Evolutionary conservation across 2,113 vertebrate genomes (phyloP).

Genomic region (Irena cyanogastra): DNA sequence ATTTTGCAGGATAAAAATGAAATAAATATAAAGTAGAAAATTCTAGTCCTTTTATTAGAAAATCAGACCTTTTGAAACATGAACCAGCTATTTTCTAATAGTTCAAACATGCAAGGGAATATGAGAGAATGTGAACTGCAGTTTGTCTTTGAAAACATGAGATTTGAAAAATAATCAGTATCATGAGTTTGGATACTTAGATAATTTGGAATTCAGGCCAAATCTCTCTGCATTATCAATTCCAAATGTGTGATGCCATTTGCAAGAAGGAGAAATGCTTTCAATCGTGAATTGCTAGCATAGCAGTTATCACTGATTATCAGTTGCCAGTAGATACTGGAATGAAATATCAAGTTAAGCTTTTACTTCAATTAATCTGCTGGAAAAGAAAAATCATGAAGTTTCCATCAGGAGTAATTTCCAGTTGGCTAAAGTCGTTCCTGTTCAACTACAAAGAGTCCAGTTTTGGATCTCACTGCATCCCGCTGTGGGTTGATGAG

Average conservation of each 20-base stretch:
- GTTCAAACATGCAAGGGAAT: neutral
- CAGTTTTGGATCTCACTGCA: slow-evolving; percentile 2
- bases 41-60: neutral
- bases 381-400: slow-evolving; percentile 20
- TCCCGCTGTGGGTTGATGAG: neutral
- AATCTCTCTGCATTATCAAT: slow-evolving; percentile 8
- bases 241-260: slow-evolving; percentile 26
- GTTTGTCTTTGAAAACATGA: slow-evolving; percentile 1
- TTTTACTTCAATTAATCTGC: slow-evolving; percentile 23
- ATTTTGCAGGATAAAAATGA: neutral
- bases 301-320: slow-evolving; percentile 1
- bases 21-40: neutral
- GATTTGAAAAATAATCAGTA: slow-evolving; percentile 23
- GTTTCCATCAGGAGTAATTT: slow-evolving; percentile 30
- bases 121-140: neutral
- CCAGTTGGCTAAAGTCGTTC: slow-evolving; percentile 11
- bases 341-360: slow-evolving; percentile 19
- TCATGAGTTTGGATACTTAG: slow-evolving; percentile 30
- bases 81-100: neutral
- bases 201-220: slow-evolving; percentile 18
- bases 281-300: neutral
- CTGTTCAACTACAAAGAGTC: slow-evolving; percentile 31
- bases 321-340: neutral
- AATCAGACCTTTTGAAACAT: neutral
- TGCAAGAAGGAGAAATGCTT: neutral